Percentiles rank a stretch among this genome's conserved stretches.
Evolutionary conservation across 1,140 invertebrate species (phyloP).

Genomic region (Bombus waltoni): DNA sequence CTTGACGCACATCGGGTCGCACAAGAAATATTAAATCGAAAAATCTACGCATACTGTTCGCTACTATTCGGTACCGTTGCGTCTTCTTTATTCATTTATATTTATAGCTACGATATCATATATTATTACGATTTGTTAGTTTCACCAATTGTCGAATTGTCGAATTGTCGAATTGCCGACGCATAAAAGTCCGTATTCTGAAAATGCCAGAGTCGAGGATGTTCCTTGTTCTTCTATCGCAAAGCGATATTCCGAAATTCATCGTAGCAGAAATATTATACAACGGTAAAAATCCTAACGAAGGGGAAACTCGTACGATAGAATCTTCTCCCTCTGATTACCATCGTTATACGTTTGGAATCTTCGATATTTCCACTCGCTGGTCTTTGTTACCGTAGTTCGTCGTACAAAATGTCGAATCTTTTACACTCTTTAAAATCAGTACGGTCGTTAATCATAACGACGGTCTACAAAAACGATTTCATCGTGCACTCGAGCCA

Average conservation of each 20-base stretch:
- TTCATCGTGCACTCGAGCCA: not conserved
- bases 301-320: not conserved
- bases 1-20: slow-evolving; percentile 28
- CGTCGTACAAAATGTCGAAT: not conserved
- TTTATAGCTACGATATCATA: too few relatives aligned
- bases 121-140: too few relatives aligned
- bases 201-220: not conserved
- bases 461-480: not conserved
- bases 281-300: not conserved
- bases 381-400: not conserved
- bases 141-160: too few relatives aligned
- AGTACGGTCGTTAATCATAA: not conserved
- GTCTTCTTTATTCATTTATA: not conserved
- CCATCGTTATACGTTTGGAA: not conserved
- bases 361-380: not conserved
- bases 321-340: not conserved
- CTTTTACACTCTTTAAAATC: not conserved
- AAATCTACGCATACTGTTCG: not conserved
- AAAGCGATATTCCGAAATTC: not conserved
- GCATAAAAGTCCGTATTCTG: not conserved
- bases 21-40: slow-evolving; percentile 33
- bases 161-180: too few relatives aligned
- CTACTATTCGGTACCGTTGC: too few relatives aligned
- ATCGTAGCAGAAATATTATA: not conserved
- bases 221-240: not conserved